A percentile compares a stretch with the other conserved stretches of the same genome.
Conservation (phyloP, 2,113 vertebrate species). For the Cyprinus carpio region DNA sequence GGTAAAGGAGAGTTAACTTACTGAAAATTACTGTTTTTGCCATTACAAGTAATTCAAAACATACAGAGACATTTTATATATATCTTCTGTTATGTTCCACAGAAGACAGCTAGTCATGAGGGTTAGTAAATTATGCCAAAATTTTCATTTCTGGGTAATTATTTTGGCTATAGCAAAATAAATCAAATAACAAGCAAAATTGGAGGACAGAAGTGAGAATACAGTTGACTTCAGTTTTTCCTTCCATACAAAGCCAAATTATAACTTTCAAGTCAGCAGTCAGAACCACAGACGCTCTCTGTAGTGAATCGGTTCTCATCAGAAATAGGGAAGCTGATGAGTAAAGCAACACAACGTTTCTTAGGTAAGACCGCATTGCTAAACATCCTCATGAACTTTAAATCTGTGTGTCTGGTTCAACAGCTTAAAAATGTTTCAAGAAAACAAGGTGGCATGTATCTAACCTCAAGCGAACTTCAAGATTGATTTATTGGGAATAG, state of each 20-base stretch:
- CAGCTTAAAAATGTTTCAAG: not conserved
- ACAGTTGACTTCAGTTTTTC: not conserved
- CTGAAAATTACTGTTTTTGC: not conserved
- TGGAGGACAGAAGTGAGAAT: not conserved
- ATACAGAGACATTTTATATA: not conserved
- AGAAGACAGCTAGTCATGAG: no score
- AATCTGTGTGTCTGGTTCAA: not conserved
- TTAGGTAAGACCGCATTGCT: not conserved
- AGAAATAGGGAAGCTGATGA: conserved; percentile 15
- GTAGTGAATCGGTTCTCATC: conserved; percentile 14
- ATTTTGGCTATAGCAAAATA: not conserved
- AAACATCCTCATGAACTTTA: not conserved
- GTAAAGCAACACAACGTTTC: not conserved
- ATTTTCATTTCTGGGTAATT: not conserved
- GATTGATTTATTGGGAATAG: not conserved
- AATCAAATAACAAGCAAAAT: not conserved
- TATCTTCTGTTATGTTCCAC: no score
- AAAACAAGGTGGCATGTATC: not conserved
- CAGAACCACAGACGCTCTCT: not conserved
- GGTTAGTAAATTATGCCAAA: not conserved
- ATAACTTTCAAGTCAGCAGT: not conserved
- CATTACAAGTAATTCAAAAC: not conserved
- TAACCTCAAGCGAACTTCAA: not conserved
- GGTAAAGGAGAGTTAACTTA: not conserved
- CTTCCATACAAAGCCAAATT: not conserved